phyloP scores from a whole-genome alignment of 1,140 invertebrate genomes.

The Aphaenogaster rudis region DNA sequence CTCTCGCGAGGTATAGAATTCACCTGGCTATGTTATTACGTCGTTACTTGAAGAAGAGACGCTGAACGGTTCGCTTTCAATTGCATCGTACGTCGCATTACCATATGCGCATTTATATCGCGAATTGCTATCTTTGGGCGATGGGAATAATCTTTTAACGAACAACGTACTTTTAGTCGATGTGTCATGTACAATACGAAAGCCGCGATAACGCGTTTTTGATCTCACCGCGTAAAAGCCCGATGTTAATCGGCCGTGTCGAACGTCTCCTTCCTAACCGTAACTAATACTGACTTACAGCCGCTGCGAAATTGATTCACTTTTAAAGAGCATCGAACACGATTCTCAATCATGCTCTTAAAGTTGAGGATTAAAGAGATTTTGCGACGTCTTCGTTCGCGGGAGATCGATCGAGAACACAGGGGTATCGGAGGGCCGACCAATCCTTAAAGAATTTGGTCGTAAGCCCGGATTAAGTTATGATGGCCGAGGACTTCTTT shows the following conservation, averaged over 20 bases:
- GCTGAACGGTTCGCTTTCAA: not conserved
- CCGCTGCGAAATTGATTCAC: slow-evolving; percentile 64
- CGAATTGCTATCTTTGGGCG: not conserved
- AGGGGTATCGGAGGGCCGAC: not conserved
- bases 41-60: not conserved
- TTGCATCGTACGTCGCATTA: slow-evolving; percentile 9
- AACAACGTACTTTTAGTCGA: slow-evolving; percentile 38
- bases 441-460: slow-evolving; percentile 62
- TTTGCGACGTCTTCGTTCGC: slow-evolving; percentile 31
- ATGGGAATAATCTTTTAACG: slow-evolving; percentile 38
- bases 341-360: slow-evolving; percentile 41
- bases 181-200: slow-evolving; percentile 19
- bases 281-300: slow-evolving; percentile 42
- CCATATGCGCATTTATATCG: not conserved
- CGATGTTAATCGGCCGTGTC: slow-evolving; percentile 58
- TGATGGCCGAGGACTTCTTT: slow-evolving; percentile 67
- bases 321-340: slow-evolving; percentile 50
- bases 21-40: slow-evolving; percentile 27
- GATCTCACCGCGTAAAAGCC: slow-evolving; percentile 58
- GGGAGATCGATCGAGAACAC: slow-evolving; percentile 45
- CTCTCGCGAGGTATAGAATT: not conserved
- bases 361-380: slow-evolving; percentile 51
- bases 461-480: slow-evolving; percentile 77
- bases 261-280: slow-evolving; percentile 27
- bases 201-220: slow-evolving; percentile 59